A percentile compares a stretch with the other conserved stretches of the same genome.
Evolutionary conservation across 1,140 invertebrate species (phyloP).

Genomic region (Macrosteles quadrilineatus): DNA sequence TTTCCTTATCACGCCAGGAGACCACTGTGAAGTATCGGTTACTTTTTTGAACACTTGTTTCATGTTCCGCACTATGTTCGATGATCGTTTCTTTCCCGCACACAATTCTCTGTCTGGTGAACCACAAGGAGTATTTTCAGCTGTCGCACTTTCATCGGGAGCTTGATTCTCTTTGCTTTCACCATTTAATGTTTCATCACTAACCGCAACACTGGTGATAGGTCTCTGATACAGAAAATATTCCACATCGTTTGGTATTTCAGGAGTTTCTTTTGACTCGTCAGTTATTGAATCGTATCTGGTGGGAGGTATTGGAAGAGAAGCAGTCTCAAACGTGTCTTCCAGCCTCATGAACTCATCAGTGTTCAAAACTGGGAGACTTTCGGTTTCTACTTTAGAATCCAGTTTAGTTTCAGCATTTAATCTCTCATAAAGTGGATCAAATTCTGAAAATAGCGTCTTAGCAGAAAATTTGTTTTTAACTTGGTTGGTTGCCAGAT

Average conservation of each 20-base stretch:
- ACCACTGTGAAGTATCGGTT: slow-evolving; percentile 46
- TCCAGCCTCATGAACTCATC: slow-evolving; percentile 9
- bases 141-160: slow-evolving; percentile 7
- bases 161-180: slow-evolving; percentile 44
- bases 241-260: slow-evolving; percentile 33
- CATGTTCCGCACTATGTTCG: slow-evolving; percentile 46
- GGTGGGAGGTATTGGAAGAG: slow-evolving; percentile 39
- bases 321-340: slow-evolving; percentile 24
- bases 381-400: not conserved
- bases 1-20: slow-evolving; percentile 49
- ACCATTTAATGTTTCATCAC: slow-evolving; percentile 45
- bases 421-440: slow-evolving; percentile 42
- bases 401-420: not conserved
- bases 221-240: slow-evolving; percentile 36
- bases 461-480: slow-evolving; percentile 33
- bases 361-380: not conserved
- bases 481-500: not conserved
- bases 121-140: slow-evolving; percentile 25
- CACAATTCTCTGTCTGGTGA: slow-evolving; percentile 43
- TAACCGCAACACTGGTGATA: slow-evolving; percentile 39
- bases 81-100: slow-evolving; percentile 45
- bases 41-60: slow-evolving; percentile 50
- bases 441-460: slow-evolving; percentile 46
- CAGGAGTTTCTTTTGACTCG: not conserved
- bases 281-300: slow-evolving; percentile 39